Evolutionary conservation across 2,888 invertebrate genomes (phyloP).

Genomic region (Acanthosepion lycidas): DNA sequence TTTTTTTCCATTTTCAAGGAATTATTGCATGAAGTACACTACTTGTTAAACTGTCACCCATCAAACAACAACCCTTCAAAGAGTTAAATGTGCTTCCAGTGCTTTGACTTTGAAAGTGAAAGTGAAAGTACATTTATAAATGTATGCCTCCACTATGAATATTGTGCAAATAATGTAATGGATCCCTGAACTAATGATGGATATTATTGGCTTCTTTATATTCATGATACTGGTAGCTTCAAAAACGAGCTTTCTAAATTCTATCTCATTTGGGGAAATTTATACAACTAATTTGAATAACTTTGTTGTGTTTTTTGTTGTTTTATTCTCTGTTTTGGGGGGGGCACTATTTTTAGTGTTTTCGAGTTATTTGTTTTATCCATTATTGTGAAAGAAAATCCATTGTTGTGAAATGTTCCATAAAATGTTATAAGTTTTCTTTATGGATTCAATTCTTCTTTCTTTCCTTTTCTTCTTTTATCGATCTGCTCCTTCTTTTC

Average conservation of each 20-base stretch:
- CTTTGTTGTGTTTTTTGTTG: neutral
- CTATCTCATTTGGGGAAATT: neutral
- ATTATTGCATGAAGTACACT: too few relatives aligned
- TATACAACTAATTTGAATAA: conserved; percentile 33
- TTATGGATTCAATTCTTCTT: too few relatives aligned
- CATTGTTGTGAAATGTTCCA: conserved; percentile 21
- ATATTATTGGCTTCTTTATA: conserved; percentile 13
- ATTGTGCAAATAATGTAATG: conserved; percentile 16
- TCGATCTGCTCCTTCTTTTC: too few relatives aligned
- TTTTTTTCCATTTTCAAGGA: too few relatives aligned
- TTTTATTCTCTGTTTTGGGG: neutral
- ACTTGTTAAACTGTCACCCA: too few relatives aligned
- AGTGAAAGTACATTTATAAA: neutral
- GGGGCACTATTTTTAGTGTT: neutral
- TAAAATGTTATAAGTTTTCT: neutral
- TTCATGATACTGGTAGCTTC: neutral
- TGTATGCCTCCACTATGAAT: neutral
- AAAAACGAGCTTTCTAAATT: neutral
- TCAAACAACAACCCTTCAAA: too few relatives aligned
- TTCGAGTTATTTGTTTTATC: neutral
- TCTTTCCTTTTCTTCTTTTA: too few relatives aligned
- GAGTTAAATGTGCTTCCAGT: too few relatives aligned
- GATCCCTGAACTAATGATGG: neutral
- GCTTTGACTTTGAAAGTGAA: neutral
- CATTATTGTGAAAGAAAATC: neutral